Base-by-base conservation (phyloP, 92 coral and sea anemone species). In the Zoanthus gigantus region DNA sequence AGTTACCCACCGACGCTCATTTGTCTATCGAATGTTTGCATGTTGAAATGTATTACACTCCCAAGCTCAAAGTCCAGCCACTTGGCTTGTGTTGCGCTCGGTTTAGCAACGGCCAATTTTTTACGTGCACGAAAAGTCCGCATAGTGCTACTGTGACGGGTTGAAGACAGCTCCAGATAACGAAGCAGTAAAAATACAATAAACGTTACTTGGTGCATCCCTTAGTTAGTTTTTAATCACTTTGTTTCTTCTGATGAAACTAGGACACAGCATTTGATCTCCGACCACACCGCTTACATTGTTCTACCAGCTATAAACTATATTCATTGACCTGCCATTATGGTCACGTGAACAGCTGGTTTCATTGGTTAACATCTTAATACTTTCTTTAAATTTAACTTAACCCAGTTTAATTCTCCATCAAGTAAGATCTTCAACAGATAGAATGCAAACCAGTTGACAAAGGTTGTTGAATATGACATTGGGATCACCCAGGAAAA, bases 11-110 rank as follows among this genome's bases (percentile, higher is more conserved):
- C 98, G 57, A 90, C 91, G 34, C 74, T 89, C 98, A 95, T 95
- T 28, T 67, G 72, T 53, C 88, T 86, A 44, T 89, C 74, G 80
- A 93, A 95, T 31, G 98, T 95, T 75, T 95, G 96, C 98, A 95
- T 95, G 71, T 95, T 93, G 87, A 95, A 95, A 87, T 95, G 98
- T 61, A 95, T 94, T 14, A 92, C 87, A n/a, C 96, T 96, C 48
- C 98, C 98, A 0, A 95, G 90, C 52, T 95, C 98, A 61, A 82
- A 91, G 67, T 95, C 98, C 87, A 95, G 73, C 98, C 98, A 95
- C 74, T 90, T 93, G 5, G 93, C 96, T 76, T 95, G 98, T 0
- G 93, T 88, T 32, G 79, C 75, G 42, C 96, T 95, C 29, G 98
- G 98, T 68, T 91, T 95, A 6, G 98, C 91, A 14, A 81, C 75